Evolutionary conservation across 2,797 vertebrate genomes (phyloP).

Genomic region (Cossypha caffra): DNA sequence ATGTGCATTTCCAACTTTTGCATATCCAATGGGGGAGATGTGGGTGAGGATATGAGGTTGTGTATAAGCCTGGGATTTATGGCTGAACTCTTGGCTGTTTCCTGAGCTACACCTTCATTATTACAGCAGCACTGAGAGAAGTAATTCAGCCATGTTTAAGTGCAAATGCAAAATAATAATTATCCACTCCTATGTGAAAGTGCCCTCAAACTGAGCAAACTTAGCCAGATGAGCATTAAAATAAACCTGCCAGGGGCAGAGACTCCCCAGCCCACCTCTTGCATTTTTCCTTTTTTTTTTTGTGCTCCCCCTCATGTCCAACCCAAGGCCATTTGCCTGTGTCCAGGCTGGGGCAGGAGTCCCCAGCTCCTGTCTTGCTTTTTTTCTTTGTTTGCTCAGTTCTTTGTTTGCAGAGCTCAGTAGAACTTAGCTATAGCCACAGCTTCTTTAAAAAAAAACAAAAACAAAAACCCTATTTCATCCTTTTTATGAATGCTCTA

Average conservation of each 20-base stretch:
- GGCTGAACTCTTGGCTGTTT: not conserved
- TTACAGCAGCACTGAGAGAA: not conserved
- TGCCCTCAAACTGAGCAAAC: not conserved
- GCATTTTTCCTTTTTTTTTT: not conserved
- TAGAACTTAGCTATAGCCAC: slow-evolving; percentile 28
- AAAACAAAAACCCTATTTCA: not conserved
- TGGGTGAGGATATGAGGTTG: fast-evolving
- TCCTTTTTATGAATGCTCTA: slow-evolving; percentile 44
- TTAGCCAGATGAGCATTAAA: not conserved
- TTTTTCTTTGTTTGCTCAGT: slow-evolving; percentile 25
- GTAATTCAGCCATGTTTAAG: not conserved
- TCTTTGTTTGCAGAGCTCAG: slow-evolving; percentile 46
- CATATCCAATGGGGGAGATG: fast-evolving
- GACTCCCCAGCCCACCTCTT: not conserved
- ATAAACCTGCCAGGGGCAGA: not conserved
- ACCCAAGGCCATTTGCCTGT: not conserved
- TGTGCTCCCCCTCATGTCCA: not conserved
- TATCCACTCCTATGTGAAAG: not conserved
- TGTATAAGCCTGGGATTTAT: not conserved
- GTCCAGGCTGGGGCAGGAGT: not conserved
- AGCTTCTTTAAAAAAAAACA: not conserved
- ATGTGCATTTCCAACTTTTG: not conserved
- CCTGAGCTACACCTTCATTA: not conserved
- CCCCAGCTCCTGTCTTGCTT: not conserved
- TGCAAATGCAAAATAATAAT: slow-evolving; percentile 1